phyloP scores from a whole-genome alignment of 92 coral and sea anemone genomes.

The Bergia sp. region DNA sequence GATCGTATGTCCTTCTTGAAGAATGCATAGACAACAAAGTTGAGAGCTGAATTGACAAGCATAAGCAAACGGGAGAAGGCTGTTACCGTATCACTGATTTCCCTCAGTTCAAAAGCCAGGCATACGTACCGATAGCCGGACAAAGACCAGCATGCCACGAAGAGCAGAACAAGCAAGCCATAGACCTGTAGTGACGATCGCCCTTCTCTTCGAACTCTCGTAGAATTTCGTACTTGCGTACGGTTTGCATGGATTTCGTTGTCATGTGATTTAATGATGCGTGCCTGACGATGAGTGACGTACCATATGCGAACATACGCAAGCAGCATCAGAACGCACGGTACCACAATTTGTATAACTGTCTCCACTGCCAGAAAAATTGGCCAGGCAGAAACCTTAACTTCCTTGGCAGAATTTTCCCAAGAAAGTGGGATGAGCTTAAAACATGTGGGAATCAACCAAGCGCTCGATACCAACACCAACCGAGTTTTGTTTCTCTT shows the following conservation, averaged over 20 bases:
- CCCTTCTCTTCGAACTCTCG: conserved; percentile 48
- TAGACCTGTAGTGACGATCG: conserved; percentile 46
- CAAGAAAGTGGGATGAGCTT: conserved; percentile 40
- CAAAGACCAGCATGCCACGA: conserved; percentile 54
- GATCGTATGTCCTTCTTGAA: conserved; percentile 46
- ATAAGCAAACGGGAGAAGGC: conserved; percentile 40
- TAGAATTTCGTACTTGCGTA: not conserved
- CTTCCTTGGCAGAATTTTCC: conserved; percentile 6
- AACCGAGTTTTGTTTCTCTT: conserved; percentile 34
- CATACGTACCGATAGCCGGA: conserved; percentile 52
- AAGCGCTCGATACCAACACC: conserved; percentile 20
- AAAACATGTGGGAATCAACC: conserved; percentile 39
- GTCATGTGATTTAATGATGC: conserved; percentile 38
- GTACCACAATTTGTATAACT: conserved; percentile 23
- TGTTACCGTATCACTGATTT: conserved; percentile 12
- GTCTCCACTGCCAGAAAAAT: conserved; percentile 38
- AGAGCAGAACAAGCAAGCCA: conserved; percentile 48
- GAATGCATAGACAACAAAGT: conserved; percentile 45
- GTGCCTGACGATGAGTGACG: conserved; percentile 41
- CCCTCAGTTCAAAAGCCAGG: not conserved
- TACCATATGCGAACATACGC: conserved; percentile 48
- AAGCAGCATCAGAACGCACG: conserved; percentile 42
- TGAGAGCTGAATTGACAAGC: conserved; percentile 47
- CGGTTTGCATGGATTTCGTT: not conserved
- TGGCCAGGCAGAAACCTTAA: not conserved